A percentile compares a stretch with the other conserved stretches of the same genome.
These are phyloP conservation scores for Boleophthalmus pectinirostris DNA, from an alignment of 2,113 vertebrate species.

Conservation along the genomic window DNA sequence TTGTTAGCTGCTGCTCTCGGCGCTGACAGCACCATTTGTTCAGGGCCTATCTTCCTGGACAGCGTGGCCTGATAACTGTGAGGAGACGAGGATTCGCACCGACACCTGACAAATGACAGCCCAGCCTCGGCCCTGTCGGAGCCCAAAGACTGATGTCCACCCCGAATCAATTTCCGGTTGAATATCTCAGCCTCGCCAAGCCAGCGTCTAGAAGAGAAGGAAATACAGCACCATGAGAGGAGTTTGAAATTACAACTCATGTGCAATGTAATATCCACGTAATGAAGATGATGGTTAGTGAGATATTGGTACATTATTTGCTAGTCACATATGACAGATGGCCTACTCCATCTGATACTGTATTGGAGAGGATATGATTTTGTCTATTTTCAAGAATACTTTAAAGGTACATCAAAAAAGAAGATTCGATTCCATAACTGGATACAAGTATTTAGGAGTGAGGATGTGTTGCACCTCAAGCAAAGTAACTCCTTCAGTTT, in stretches of 20 bases:
- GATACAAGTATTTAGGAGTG: no score
- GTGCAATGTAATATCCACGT: not conserved
- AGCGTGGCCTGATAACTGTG: slow-evolving; percentile 51
- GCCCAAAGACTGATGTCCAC: slow-evolving; percentile 40
- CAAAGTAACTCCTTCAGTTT: no score
- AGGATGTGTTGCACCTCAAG: no score
- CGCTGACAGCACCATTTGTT: slow-evolving; percentile 54
- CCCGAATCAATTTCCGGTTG: slow-evolving; percentile 67
- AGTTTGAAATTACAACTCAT: not conserved
- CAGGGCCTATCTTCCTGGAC: slow-evolving; percentile 32
- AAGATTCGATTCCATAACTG: no score
- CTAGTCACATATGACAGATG: no score
- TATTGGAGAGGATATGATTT: no score
- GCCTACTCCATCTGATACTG: no score
- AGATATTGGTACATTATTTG: not conserved
- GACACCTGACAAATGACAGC: slow-evolving; percentile 55
- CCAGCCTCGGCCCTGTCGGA: slow-evolving; percentile 34
- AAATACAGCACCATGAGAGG: not conserved
- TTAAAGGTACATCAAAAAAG: no score
- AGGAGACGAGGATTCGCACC: slow-evolving; percentile 15
- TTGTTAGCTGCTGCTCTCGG: slow-evolving; percentile 55
- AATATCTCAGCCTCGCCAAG: slow-evolving; percentile 30
- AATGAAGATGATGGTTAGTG: not conserved
- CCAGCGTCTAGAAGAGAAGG: not conserved
- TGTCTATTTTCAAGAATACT: no score